Conservation (phyloP, 2,888 invertebrate genomes). For the Hemaris fuciformis region DNA sequence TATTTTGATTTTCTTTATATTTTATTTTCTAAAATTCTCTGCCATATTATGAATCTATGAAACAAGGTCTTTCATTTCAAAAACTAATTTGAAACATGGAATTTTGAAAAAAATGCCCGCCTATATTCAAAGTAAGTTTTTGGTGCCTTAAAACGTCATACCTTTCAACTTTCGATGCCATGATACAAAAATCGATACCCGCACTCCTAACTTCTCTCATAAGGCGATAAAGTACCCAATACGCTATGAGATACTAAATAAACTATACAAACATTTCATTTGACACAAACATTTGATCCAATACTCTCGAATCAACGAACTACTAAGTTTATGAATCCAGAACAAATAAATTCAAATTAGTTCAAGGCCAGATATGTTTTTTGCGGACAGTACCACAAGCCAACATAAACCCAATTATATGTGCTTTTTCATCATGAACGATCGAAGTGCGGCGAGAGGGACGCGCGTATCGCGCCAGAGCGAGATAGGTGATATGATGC, state of each 20-base stretch:
- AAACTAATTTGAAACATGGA: too few species aligned
- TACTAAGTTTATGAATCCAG: not conserved
- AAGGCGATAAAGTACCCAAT: not conserved
- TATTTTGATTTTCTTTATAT: too few species aligned
- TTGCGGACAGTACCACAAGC: slow-evolving; percentile 53
- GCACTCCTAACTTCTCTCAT: too few species aligned
- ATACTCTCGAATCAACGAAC: not conserved
- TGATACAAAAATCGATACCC: too few species aligned
- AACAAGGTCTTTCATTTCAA: too few species aligned
- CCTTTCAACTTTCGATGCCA: too few species aligned
- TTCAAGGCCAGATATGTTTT: slow-evolving; percentile 56
- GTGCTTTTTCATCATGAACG: slow-evolving; percentile 77
- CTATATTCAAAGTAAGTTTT: too few species aligned
- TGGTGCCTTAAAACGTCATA: too few species aligned
- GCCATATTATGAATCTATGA: too few species aligned
- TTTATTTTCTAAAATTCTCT: too few species aligned
- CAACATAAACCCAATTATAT: slow-evolving; percentile 78
- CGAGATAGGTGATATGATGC: slow-evolving; percentile 32
- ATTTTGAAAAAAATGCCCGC: too few species aligned
- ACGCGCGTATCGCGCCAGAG: slow-evolving; percentile 44
- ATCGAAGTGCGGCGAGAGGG: slow-evolving; percentile 69
- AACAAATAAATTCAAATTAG: slow-evolving; percentile 20
- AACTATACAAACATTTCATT: slow-evolving; percentile 16
- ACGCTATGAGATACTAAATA: not conserved
- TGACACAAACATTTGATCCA: slow-evolving; percentile 15